Evolutionary conservation across 2,888 invertebrate genomes (phyloP).

Genomic region (Daptonema setosum): DNA sequence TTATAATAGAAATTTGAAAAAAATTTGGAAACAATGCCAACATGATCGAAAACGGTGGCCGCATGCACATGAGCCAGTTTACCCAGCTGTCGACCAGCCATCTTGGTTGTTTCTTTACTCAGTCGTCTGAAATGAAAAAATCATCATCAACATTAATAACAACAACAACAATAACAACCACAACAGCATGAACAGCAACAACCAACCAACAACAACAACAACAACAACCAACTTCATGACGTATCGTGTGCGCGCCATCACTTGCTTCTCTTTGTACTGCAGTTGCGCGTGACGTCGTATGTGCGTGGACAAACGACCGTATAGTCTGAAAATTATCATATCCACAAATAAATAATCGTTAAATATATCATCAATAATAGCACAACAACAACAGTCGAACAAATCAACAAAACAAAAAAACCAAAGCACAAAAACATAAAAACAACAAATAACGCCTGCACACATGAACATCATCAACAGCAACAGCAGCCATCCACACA

Average conservation of each 20-base stretch:
- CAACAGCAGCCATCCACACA: too few relatives aligned
- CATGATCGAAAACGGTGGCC: conserved; percentile 82
- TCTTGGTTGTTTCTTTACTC: conserved; percentile 93
- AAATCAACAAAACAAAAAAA: too few relatives aligned
- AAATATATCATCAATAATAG: too few relatives aligned
- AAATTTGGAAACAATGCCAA: conserved; percentile 27
- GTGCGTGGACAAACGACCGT: conserved; percentile 83
- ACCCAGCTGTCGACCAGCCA: conserved; percentile 77
- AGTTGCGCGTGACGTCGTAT: conserved; percentile 58
- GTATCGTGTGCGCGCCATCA: conserved; percentile 71
- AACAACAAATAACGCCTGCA: too few relatives aligned
- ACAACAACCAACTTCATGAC: conserved; percentile 60
- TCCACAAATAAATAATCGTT: too few relatives aligned
- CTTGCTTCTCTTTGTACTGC: conserved; percentile 58
- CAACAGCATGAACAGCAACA: conserved; percentile 26
- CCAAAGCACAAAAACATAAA: too few relatives aligned
- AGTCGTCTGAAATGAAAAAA: conserved; percentile 29
- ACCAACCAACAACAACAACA: too few relatives aligned
- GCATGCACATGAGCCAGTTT: conserved; percentile 91
- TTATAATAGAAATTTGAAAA: not conserved
- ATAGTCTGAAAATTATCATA: conserved; percentile 49
- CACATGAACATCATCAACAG: too few relatives aligned
- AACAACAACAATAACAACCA: not conserved
- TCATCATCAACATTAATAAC: not conserved
- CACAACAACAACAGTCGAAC: too few relatives aligned